Base-by-base conservation (phyloP, 2,888 invertebrate species). In the Penaeus monodon region DNA sequence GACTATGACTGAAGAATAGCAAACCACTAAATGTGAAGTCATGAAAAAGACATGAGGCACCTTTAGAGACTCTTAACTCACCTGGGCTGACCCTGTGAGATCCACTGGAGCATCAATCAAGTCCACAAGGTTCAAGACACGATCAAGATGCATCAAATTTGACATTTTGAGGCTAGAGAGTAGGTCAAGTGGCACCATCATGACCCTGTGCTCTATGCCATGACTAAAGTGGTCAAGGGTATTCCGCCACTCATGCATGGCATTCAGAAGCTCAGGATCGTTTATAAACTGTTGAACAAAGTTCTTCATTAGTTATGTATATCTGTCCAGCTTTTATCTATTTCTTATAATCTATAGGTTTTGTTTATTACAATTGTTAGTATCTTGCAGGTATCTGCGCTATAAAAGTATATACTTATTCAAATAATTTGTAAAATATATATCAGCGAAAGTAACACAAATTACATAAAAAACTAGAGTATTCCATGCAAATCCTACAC, bases 271-370 rank as follows among this genome's bases (percentile, higher is more conserved):
- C 33, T 94, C 93, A n/a, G 94, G 92, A 0, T 91, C 89, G 65
- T 90, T 90, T n/a, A 91, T 76, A 20, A 95, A 79, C 84, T 85
- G 79, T 49, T 29, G n/a, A 17, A 24, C 8, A 24, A 57, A 49
- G 29, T 8, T 70, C 7, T 27, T 68, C 49, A 49, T 38, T 20
- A 38, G 80, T 22, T 38, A 33, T 44, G 10, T 74, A 44, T 93
- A 89, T 93, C 93, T 91, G 95, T 96, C 96, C 96, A 96, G 84
- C 94, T 92, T 94, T 94, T 33, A 97, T 91, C 68, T 94, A 94
- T 80, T 93, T 92, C 0, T 93, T 92, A 91, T 96, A 95, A 91
- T 94, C 93, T 0, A 57, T 17, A 57, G 10, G 57, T 57, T 57
- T 20, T 20, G 57, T 57, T 57, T 57, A 17, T 57, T 44, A 44